Evolutionary conservation across 2,797 vertebrate species (phyloP).

Genomic region (Cynodonichthys magdalenae): DNA sequence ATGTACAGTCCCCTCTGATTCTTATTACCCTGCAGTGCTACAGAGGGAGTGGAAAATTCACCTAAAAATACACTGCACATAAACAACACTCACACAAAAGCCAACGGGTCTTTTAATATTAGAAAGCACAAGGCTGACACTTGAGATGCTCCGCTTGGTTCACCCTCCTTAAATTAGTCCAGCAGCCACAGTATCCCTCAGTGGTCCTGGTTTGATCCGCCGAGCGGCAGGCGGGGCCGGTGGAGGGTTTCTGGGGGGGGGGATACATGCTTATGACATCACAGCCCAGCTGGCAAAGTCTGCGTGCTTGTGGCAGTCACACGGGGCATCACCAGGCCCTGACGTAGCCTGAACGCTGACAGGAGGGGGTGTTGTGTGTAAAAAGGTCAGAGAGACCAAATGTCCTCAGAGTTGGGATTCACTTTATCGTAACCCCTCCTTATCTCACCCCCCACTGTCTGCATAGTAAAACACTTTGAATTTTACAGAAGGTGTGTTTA

Average conservation of each 20-base stretch:
- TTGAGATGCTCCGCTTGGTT: conserved; percentile 53
- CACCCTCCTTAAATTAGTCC: conserved; percentile 44
- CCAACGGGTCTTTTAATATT: conserved; percentile 78
- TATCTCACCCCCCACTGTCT: background rate
- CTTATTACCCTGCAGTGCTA: conserved; percentile 49
- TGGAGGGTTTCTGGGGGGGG: conserved; percentile 7
- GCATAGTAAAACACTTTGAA: background rate
- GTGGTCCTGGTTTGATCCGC: conserved; percentile 50
- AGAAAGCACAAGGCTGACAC: conserved; percentile 81
- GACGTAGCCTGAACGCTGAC: conserved; percentile 28
- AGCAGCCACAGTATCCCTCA: conserved; percentile 43
- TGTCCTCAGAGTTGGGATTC: conserved; percentile 26
- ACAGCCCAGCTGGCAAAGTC: conserved; percentile 60
- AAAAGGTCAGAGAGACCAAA: conserved; percentile 30
- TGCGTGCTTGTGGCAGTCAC: conserved; percentile 73
- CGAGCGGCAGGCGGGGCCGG: background rate
- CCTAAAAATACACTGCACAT: conserved; percentile 81
- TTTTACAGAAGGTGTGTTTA: background rate
- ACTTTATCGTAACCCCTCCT: conserved; percentile 6
- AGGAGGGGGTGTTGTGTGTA: conserved; percentile 28
- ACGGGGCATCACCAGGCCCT: conserved; percentile 71
- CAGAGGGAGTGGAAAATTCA: conserved; percentile 86
- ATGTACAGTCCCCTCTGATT: conserved; percentile 16
- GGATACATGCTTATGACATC: conserved; percentile 67
- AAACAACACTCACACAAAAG: conserved; percentile 57